Percentiles rank a stretch among this genome's conserved stretches.
These are phyloP conservation scores for Brienomyrus brachyistius DNA, from an alignment of 2,113 vertebrate species.

Conservation along the genomic window DNA sequence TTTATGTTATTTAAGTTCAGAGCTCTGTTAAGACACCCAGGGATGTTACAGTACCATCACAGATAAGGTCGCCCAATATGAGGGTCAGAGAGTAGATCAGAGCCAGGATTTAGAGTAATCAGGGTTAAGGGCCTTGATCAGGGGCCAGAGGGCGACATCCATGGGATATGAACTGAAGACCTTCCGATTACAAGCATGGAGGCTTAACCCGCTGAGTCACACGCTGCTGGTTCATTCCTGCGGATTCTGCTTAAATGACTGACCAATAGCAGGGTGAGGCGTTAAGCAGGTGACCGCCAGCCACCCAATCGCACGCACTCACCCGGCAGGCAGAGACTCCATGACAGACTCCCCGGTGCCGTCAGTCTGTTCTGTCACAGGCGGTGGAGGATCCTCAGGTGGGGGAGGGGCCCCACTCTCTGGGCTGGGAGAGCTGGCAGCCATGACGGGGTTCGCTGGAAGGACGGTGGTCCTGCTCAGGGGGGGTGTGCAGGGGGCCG, in stretches of 20 bases:
- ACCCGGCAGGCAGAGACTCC: constrained; percentile 82
- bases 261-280: neutral
- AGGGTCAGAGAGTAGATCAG: neutral
- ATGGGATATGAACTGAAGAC: neutral
- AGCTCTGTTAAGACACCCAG: neutral
- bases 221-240: neutral
- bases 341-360: constrained; percentile 43
- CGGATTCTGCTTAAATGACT: neutral
- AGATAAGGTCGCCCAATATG: neutral
- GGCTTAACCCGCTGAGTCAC: neutral
- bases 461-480: constrained; percentile 33
- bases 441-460: neutral
- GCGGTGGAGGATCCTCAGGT: constrained; percentile 37
- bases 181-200: neutral
- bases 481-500: constrained; percentile 36
- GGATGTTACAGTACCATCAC: neutral
- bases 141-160: neutral
- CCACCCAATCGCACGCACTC: constrained; percentile 30
- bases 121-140: neutral
- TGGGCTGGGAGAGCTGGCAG: constrained; percentile 28
- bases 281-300: neutral
- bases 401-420: constrained; percentile 28
- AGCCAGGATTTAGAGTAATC: neutral
- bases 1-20: neutral
- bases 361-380: constrained; percentile 44